Conservation (phyloP, 2,113 vertebrate species). For the Xenopus borealis region DNA sequence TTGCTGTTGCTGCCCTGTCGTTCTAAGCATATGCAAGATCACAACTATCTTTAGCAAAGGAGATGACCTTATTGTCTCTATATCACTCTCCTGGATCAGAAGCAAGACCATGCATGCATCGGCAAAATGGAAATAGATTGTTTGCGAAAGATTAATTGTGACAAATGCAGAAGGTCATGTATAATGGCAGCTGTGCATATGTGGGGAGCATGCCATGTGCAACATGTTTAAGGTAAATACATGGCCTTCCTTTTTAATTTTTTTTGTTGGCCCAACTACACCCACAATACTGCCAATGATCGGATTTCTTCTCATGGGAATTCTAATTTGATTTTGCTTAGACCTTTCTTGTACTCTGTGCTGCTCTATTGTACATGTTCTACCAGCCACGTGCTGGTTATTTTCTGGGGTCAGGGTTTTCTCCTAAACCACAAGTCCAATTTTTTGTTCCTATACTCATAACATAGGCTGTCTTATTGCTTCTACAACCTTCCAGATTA, state of each 20-base stretch:
- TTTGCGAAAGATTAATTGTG: not conserved
- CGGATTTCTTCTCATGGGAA: no score
- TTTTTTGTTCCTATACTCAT: no score
- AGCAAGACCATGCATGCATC: not conserved
- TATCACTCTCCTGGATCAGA: not conserved
- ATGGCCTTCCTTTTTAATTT: not conserved
- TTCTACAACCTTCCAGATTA: no score
- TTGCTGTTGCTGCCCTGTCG: not conserved
- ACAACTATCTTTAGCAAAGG: not conserved
- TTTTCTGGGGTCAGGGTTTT: no score
- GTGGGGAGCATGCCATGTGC: not conserved
- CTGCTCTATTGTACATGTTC: no score
- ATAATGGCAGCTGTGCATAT: not conserved
- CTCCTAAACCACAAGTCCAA: no score
- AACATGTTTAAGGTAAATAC: not conserved
- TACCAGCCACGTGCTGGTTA: no score
- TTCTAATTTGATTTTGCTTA: no score
- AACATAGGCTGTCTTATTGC: no score
- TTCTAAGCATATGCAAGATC: slow-evolving; percentile 6
- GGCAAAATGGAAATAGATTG: not conserved
- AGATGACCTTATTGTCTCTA: slow-evolving; percentile 7
- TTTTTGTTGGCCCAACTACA: no score
- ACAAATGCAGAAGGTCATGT: not conserved
- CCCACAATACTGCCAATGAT: no score
- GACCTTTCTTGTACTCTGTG: no score